phyloP scores from a whole-genome alignment of 2,797 vertebrate species.

The Chelon labrosus region DNA sequence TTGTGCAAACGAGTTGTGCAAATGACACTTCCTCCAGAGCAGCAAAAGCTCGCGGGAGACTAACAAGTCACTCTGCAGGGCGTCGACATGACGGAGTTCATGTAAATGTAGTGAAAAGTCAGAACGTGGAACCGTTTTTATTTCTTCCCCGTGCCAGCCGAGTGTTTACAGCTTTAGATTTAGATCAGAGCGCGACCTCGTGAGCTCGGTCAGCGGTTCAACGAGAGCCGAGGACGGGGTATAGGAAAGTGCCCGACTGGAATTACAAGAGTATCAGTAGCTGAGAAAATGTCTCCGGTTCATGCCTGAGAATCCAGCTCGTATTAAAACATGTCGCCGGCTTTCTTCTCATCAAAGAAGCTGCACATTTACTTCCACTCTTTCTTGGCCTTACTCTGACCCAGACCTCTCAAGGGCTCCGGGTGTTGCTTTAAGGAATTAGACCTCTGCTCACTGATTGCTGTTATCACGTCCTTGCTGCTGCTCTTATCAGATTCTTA shows the following conservation, averaged over 20 bases:
- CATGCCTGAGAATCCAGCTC: conserved; percentile 10
- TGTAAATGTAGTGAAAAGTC: background rate
- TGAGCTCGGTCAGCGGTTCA: conserved; percentile 21
- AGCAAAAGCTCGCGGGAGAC: conserved; percentile 29
- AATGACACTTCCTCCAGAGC: conserved; percentile 38
- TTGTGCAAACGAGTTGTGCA: conserved; percentile 37
- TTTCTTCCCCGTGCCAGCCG: background rate
- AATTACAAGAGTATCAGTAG: conserved; percentile 32
- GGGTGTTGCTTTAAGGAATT: background rate
- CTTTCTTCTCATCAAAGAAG: background rate
- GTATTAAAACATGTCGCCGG: conserved; percentile 29
- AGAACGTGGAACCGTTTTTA: too few relatives aligned
- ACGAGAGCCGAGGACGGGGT: background rate
- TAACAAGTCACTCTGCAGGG: background rate
- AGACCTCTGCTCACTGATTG: conserved; percentile 17
- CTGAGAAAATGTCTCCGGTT: conserved; percentile 23
- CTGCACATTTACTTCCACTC: background rate
- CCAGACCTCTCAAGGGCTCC: background rate
- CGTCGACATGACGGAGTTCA: background rate
- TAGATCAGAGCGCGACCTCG: background rate
- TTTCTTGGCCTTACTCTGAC: background rate
- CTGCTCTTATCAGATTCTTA: conserved; percentile 5
- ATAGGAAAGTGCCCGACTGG: conserved; percentile 12
- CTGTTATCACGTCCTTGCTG: conserved; percentile 24
- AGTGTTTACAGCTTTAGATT: too few relatives aligned